Evolutionary conservation across 2,888 invertebrate genomes (phyloP), one percentile per base, ranked within the genome.

Genomic region (Thecocarcelia acutangulata): DNA sequence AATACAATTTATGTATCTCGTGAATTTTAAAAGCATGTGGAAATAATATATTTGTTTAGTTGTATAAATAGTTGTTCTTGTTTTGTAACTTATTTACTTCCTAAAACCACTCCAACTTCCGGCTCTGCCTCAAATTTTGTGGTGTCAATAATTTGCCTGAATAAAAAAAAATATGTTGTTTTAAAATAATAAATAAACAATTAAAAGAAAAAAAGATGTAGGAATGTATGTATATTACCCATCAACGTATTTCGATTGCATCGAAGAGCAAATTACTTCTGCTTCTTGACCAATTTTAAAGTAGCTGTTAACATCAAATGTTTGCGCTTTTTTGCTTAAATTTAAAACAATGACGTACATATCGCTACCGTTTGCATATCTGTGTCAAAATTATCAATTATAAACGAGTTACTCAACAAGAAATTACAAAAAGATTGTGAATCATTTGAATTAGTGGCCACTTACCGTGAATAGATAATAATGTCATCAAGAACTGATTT

Each of bases 261-360:
- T 66, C 12, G 87, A 87, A 4, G 86, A 84, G 46, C 85, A 85
- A 5, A 87, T 85, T 12, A 87, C 81, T 77, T 87, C 87, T 13
- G 86, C 83, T 40, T 79, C 76, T 2, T 58, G 6, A 5, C 84
- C 84, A 19, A 87, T 83, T 44, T 64, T 33, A 66, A 85, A 87
- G 40, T 83, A 69, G 1, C 75, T 24, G 40, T 85, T 91, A 3
- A 93, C 89, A 80, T 92, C 89, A 3, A 92, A 90, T 1, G 72
- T 84, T 84, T 92, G 91, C 2, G 90, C 87, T 15, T 87, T 86
- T 11, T 87, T 86, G 0, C 90, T 92, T 15, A 93, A 87, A 87
- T 94, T 94, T 85, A 93, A 90, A 33, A 93, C 84, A 66, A 92
- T 87, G 1, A 89, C 89, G 73, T 85, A 87, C 40, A 69, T 76